Evolutionary conservation across 2,888 invertebrate genomes (phyloP).

Genomic region (Calameuta pallipes): DNA sequence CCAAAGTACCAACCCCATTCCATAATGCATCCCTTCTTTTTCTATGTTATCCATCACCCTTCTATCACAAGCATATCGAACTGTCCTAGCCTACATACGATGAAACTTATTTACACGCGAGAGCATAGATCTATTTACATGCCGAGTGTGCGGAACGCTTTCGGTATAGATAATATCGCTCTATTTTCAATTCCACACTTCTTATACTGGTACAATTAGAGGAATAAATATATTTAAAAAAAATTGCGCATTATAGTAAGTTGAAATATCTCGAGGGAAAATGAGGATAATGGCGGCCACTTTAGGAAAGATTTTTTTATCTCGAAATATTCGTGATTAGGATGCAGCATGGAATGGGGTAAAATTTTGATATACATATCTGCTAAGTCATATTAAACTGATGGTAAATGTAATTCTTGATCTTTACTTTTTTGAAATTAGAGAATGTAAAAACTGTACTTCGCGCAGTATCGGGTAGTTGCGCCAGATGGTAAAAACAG

Average conservation of each 20-base stretch:
- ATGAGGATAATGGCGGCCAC: too few relatives aligned
- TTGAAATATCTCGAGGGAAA: neutral
- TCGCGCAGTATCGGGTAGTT: neutral
- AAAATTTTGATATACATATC: too few relatives aligned
- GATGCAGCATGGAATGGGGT: too few relatives aligned
- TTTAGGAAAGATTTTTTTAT: too few relatives aligned
- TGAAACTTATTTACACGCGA: slow-evolving; percentile 50
- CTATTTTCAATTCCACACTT: neutral
- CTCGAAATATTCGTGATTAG: too few relatives aligned
- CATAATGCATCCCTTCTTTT: slow-evolving; percentile 24
- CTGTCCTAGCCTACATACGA: slow-evolving; percentile 37
- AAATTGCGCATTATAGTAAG: neutral
- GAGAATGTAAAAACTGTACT: neutral
- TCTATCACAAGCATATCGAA: slow-evolving; percentile 41
- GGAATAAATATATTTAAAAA: neutral
- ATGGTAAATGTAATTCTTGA: too few relatives aligned
- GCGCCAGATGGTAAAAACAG: neutral
- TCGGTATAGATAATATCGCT: slow-evolving; percentile 12
- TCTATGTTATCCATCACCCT: slow-evolving; percentile 26
- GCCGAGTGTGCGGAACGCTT: slow-evolving; percentile 43
- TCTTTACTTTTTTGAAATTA: too few relatives aligned
- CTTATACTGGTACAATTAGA: neutral
- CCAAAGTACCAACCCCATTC: slow-evolving; percentile 40
- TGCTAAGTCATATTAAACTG: too few relatives aligned
- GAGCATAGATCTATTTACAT: slow-evolving; percentile 31